Conservation (phyloP, 2,113 vertebrate genomes). For the Nibea coibor region DNA sequence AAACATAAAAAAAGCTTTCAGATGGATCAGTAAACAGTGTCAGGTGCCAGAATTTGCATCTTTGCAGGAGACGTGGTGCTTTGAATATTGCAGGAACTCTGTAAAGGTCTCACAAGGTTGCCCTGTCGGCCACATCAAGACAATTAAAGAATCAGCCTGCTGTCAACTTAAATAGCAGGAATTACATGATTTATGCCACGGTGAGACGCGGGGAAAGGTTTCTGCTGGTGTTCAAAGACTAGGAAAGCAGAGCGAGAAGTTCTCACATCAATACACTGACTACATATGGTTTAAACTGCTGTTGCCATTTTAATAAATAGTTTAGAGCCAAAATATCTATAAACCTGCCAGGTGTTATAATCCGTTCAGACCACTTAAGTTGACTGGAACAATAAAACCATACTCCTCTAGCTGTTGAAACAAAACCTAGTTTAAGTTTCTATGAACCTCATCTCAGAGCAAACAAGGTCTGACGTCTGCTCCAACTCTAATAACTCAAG, state of each 20-base stretch:
- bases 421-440: neutral
- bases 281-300: neutral
- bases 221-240: neutral
- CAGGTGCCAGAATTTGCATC: slow-evolving; percentile 1
- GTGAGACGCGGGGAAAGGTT: neutral
- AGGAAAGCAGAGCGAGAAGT: neutral
- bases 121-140: slow-evolving; percentile 2
- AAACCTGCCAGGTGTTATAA: slow-evolving; percentile 12
- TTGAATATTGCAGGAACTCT: neutral
- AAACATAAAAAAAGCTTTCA: slow-evolving; percentile 4
- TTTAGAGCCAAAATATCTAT: slow-evolving; percentile 6
- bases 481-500: neutral
- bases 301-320: slow-evolving; percentile 1
- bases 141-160: neutral
- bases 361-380: neutral
- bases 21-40: neutral
- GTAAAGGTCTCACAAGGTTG: neutral
- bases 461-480: neutral
- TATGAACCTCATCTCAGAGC: neutral
- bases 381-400: neutral
- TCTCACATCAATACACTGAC: neutral
- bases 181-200: slow-evolving; percentile 14
- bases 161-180: slow-evolving; percentile 13
- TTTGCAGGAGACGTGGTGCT: neutral
- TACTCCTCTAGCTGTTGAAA: neutral